phyloP scores from a whole-genome alignment of 2,113 vertebrate genomes.

The Pelmatolapia mariae region DNA sequence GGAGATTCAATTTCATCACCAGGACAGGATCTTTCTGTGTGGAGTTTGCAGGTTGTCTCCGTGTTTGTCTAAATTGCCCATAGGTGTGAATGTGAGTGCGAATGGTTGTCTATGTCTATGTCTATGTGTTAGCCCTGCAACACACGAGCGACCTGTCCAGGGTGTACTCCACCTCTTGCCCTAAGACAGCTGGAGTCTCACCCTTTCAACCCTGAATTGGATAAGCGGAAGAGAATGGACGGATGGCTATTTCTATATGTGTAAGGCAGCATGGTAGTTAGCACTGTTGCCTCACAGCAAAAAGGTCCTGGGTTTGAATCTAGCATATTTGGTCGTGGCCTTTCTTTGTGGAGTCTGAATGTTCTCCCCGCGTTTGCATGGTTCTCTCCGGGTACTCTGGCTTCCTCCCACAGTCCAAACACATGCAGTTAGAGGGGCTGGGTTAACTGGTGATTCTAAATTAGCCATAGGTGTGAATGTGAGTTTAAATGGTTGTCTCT shows the following conservation, averaged over 20 bases:
- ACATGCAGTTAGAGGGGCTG: background rate
- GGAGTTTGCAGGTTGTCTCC: background rate
- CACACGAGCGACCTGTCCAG: background rate
- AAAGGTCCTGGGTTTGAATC: background rate
- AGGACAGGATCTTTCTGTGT: background rate
- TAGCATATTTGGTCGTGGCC: background rate
- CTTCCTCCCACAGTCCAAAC: background rate
- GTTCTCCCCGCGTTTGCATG: background rate
- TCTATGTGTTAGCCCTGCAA: background rate
- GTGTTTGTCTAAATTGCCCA: background rate
- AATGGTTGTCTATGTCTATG: background rate
- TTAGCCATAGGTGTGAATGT: background rate
- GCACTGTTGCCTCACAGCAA: background rate
- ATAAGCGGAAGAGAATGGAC: background rate
- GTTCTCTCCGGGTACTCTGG: background rate
- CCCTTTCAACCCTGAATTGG: fast-evolving
- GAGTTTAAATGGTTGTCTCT: background rate
- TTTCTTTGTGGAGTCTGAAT: background rate
- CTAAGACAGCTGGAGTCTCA: background rate
- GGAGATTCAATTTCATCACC: background rate
- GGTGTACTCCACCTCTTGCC: background rate
- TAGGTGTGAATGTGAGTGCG: background rate
- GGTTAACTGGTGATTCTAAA: background rate
- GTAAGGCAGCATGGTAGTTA: background rate
- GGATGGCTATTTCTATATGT: background rate